Conservation (phyloP, 2,113 vertebrate species). For the Australoheros scitulus region DNA sequence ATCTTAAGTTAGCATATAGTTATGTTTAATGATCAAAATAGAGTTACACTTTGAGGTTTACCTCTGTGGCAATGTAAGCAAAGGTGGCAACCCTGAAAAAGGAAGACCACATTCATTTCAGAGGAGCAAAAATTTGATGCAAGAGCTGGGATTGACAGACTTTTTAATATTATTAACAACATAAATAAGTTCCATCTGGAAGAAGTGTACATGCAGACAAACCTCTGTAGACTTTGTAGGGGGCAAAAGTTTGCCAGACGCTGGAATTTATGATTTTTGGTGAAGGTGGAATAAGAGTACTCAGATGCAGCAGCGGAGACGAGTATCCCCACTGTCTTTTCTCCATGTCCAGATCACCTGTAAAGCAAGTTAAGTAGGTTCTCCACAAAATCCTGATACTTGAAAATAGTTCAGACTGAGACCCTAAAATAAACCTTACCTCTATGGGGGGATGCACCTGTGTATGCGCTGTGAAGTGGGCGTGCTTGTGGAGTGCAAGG, state of each 20-base stretch:
- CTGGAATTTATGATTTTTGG: not conserved
- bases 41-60: constrained; percentile 26
- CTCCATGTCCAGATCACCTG: constrained; percentile 5
- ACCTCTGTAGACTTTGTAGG: constrained; percentile 53
- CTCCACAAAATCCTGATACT: not conserved
- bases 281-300: constrained; percentile 23
- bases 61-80: constrained; percentile 44
- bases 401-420: not conserved
- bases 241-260: not conserved
- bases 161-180: not conserved
- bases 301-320: constrained; percentile 48
- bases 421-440: constrained; percentile 22
- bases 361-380: not conserved
- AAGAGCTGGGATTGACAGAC: not conserved
- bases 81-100: constrained; percentile 54
- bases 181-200: not conserved
- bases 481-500: not conserved
- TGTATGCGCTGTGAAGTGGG: not conserved
- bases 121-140: not conserved
- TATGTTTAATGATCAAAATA: not conserved
- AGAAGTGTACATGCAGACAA: constrained; percentile 14
- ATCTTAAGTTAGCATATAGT: not conserved
- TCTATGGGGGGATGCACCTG: not conserved
- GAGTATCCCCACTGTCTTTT: constrained; percentile 14
- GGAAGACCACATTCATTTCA: not conserved